Conservation (phyloP, 2,888 invertebrate species). For the Caenorhabditis panamensis region DNA sequence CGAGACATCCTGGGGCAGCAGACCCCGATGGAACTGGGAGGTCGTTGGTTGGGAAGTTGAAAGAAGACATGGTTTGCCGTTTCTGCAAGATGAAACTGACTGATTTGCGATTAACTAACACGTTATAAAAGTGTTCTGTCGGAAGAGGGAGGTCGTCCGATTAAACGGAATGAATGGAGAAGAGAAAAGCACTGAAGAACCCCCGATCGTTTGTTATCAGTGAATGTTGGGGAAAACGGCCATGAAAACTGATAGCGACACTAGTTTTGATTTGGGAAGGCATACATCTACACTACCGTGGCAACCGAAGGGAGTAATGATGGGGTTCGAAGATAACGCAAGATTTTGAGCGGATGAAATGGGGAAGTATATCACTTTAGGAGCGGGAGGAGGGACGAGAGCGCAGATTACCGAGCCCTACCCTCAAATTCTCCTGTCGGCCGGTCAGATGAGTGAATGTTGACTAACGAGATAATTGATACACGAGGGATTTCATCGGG, state of each 20-base stretch:
- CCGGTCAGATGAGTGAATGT: neutral
- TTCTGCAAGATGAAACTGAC: neutral
- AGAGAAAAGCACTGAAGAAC: slow-evolving; percentile 8
- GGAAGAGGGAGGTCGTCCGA: neutral
- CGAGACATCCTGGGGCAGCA: too few relatives aligned
- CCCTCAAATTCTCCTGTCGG: neutral
- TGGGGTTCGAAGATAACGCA: neutral
- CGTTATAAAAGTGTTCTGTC: neutral
- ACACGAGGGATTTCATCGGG: neutral
- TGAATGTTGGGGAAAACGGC: slow-evolving; percentile 9
- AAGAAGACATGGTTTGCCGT: neutral
- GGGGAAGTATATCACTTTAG: neutral
- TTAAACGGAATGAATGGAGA: neutral
- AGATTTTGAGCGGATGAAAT: neutral
- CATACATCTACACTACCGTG: slow-evolving; percentile 6
- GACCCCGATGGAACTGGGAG: neutral
- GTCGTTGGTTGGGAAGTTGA: neutral
- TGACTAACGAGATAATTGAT: slow-evolving; percentile 15
- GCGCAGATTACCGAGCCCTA: neutral
- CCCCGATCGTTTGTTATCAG: neutral
- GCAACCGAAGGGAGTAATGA: neutral
- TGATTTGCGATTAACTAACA: neutral
- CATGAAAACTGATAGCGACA: slow-evolving; percentile 12
- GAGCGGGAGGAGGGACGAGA: neutral
- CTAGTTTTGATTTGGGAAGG: neutral